Evolutionary conservation across 2,113 vertebrate genomes (phyloP), one percentile per base, ranked within the genome.

Genomic region (Cromileptes altivelis): DNA sequence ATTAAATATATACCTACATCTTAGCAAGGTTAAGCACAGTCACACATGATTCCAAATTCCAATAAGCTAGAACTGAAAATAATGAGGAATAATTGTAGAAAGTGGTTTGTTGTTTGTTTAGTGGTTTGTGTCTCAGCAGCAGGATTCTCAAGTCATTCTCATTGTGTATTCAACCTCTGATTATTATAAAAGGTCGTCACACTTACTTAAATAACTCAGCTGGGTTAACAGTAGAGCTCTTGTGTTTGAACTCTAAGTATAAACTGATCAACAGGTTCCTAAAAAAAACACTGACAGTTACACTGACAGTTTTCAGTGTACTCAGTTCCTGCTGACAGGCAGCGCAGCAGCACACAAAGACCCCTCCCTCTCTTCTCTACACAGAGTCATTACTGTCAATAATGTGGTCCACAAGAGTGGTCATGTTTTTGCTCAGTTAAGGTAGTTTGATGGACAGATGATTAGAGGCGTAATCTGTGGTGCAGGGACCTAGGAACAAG

Each of bases 401-500:
- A 42, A 19, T 25, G 25, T 67, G 83, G 58, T 27, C 55, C 64
- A 72, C 55, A 37, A 50, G 4, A 42, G 56, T 23, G 55, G 6
- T 49, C 47, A 10, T 65, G 70, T 81, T 80, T 82, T 67, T 57
- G 23, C 52, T 75, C 72, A 73, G 40, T 69, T 57, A 72, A 70
- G 55, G 65, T 37, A 50, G 52, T 33, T 53, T 82, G 77, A 85
- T 42, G 11, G 64, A 75, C 64, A 69, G 49, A 58, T 62, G 70
- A 83, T 80, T 68, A 86, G 57, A 80, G 50, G 58, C 49, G 40
- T 78, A 65, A 87, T 88, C 58, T 68, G 27, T 40, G 33, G 62
- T 27, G 68, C 47, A 52, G 49, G 52, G 37, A 78, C 63, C 47
- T 18, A 75, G 70, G 58, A 27, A 73, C 3, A 6, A 62, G 68